A percentile compares a stretch with the other conserved stretches of the same genome.
Evolutionary conservation across 2,888 invertebrate genomes (phyloP).

Genomic region (Lamellibrachia columna): DNA sequence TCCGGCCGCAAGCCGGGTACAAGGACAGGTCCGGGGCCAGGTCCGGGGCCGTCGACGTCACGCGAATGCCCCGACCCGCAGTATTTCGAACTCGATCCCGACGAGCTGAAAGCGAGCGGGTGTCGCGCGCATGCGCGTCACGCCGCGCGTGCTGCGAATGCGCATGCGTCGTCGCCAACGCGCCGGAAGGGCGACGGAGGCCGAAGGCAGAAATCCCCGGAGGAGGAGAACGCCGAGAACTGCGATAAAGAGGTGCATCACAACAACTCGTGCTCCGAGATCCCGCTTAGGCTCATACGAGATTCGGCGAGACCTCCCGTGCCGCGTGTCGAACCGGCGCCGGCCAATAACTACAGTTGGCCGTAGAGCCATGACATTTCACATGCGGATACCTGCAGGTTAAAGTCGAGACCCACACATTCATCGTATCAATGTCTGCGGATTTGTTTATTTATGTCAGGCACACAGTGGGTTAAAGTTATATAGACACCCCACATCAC

Average conservation of each 20-base stretch:
- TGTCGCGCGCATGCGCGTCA: constrained; percentile 22
- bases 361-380: not conserved
- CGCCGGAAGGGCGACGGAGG: constrained; percentile 27
- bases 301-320: constrained; percentile 32
- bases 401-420: not conserved
- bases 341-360: constrained; percentile 16
- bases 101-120: constrained; percentile 25
- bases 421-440: not conserved
- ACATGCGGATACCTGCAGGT: not conserved
- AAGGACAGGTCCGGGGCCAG: not conserved
- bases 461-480: not conserved
- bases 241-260: constrained; percentile 34
- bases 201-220: constrained; percentile 35
- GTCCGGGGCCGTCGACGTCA: not conserved
- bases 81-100: constrained; percentile 32
- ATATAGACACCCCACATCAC: not conserved
- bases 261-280: constrained; percentile 40
- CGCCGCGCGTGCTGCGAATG: not conserved
- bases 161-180: not conserved
- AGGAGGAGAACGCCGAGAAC: constrained; percentile 40
- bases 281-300: constrained; percentile 40
- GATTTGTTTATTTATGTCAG: not conserved
- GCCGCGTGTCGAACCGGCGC: not conserved
- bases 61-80: constrained; percentile 26
- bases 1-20: constrained; percentile 32